Percentiles rank a stretch among this genome's conserved stretches.
Evolutionary conservation across 53 echinoderm and acorn worm genomes (phyloP).

Genomic region (Echinarachnius parma): DNA sequence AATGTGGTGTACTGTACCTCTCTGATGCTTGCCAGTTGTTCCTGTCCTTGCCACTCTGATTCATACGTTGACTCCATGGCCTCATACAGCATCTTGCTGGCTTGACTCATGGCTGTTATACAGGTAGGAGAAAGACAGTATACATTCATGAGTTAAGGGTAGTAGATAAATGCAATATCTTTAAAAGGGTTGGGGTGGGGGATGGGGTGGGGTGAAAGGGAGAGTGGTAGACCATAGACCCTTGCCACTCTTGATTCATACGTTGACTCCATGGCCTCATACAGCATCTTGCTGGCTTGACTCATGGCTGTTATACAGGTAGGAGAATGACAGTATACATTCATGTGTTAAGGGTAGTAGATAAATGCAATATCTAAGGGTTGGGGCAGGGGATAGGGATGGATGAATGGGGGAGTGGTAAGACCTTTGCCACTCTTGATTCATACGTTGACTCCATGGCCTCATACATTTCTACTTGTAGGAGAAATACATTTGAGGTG

Average conservation of each 20-base stretch:
- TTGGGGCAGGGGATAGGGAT: too few relatives aligned
- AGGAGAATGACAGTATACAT: too few relatives aligned
- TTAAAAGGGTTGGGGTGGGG: neutral
- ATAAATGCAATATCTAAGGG: too few relatives aligned
- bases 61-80: slow-evolving; percentile 86
- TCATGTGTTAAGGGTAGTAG: too few relatives aligned
- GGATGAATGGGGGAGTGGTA: too few relatives aligned
- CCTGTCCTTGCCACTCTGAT: slow-evolving; percentile 80
- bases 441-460: too few relatives aligned
- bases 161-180: neutral
- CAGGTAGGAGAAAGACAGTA: neutral
- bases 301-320: slow-evolving; percentile 99
- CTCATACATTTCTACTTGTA: too few relatives aligned
- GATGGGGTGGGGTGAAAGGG: neutral
- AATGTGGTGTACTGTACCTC: too few relatives aligned
- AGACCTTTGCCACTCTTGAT: too few relatives aligned
- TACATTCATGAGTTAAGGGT: neutral
- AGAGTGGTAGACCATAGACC: neutral
- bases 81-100: slow-evolving; percentile 76
- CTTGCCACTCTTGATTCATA: slow-evolving; percentile 84
- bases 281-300: slow-evolving; percentile 70
- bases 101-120: slow-evolving; percentile 81
- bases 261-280: slow-evolving; percentile 75
- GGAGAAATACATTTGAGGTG: too few relatives aligned
- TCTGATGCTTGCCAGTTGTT: slow-evolving; percentile 62